Evolutionary conservation across 2,888 invertebrate genomes (phyloP).

Genomic region (Epicampocera succincta): DNA sequence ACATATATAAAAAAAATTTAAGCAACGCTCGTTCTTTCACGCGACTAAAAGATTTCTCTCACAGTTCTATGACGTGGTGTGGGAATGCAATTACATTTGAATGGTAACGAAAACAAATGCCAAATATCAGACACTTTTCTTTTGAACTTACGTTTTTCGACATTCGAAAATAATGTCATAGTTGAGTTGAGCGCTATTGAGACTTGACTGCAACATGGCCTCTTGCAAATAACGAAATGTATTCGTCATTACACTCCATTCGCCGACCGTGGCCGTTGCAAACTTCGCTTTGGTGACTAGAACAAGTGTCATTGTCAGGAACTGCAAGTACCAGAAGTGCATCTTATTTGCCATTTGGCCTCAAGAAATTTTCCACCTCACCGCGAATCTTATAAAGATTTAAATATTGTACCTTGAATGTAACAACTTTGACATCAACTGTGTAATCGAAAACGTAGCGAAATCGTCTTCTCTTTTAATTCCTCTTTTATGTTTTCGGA

Average conservation of each 20-base stretch:
- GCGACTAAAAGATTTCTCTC: too few relatives aligned
- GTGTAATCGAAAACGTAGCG: not conserved
- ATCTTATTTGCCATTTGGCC: too few relatives aligned
- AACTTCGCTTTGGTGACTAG: constrained; percentile 6
- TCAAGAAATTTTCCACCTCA: constrained; percentile 46
- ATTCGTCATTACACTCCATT: constrained; percentile 73
- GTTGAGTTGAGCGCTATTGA: constrained; percentile 76
- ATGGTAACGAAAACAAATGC: not conserved
- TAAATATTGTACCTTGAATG: constrained; percentile 42
- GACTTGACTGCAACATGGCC: constrained; percentile 75
- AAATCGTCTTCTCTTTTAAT: not conserved
- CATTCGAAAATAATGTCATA: constrained; percentile 77
- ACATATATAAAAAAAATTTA: too few relatives aligned
- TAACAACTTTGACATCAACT: constrained; percentile 26
- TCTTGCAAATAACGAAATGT: constrained; percentile 76
- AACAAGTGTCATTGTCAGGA: constrained; percentile 17
- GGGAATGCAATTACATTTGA: too few relatives aligned
- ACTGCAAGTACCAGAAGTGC: constrained; percentile 27
- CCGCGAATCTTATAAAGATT: constrained; percentile 42
- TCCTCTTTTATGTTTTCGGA: not conserved
- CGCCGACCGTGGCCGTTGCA: too few relatives aligned
- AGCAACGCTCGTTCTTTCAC: not conserved
- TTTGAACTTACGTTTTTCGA: constrained; percentile 76
- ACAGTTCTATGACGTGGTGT: not conserved
- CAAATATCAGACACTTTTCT: not conserved